These are phyloP conservation scores for Apomyelois bistriatella DNA, from an alignment of 2,888 invertebrate genomes.

Conservation along the genomic window DNA sequence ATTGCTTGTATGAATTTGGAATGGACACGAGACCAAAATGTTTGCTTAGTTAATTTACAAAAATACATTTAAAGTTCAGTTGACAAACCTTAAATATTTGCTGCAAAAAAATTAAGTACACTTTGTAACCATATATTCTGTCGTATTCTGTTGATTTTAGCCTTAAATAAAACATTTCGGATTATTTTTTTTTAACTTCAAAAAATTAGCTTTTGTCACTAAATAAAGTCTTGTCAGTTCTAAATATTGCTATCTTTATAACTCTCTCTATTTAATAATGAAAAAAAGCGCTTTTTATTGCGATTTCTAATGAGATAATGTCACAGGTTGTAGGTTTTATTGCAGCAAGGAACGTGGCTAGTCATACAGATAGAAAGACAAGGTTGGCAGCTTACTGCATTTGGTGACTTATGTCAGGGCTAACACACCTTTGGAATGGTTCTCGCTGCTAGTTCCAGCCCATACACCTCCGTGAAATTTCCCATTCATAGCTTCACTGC, in stretches of 20 bases:
- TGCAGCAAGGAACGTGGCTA: constrained; percentile 41
- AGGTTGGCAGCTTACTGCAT: constrained; percentile 71
- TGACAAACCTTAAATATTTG: too few species aligned
- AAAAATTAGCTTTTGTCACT: not conserved
- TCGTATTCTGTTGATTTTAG: too few species aligned
- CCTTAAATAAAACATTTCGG: too few species aligned
- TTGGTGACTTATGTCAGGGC: constrained; percentile 76
- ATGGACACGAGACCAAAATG: too few species aligned
- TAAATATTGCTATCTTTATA: constrained; percentile 31
- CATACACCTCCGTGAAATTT: constrained; percentile 39
- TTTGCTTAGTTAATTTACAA: too few species aligned
- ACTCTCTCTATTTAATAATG: constrained; percentile 20
- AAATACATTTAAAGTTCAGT: too few species aligned
- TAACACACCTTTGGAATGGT: constrained; percentile 48
- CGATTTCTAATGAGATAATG: constrained; percentile 35
- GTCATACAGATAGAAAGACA: constrained; percentile 65
- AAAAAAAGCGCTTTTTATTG: constrained; percentile 25
- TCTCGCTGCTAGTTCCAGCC: constrained; percentile 36
- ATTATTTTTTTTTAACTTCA: too few species aligned
- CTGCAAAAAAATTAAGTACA: too few species aligned
- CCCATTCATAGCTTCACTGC: constrained; percentile 46
- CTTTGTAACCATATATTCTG: too few species aligned
- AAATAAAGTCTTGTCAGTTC: not conserved
- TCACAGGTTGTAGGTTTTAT: constrained; percentile 37
- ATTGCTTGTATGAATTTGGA: too few species aligned